Percentiles rank a stretch among this genome's conserved stretches.
phyloP scores from a whole-genome alignment of 2,797 vertebrate genomes.

The Macropus fuliginosus region DNA sequence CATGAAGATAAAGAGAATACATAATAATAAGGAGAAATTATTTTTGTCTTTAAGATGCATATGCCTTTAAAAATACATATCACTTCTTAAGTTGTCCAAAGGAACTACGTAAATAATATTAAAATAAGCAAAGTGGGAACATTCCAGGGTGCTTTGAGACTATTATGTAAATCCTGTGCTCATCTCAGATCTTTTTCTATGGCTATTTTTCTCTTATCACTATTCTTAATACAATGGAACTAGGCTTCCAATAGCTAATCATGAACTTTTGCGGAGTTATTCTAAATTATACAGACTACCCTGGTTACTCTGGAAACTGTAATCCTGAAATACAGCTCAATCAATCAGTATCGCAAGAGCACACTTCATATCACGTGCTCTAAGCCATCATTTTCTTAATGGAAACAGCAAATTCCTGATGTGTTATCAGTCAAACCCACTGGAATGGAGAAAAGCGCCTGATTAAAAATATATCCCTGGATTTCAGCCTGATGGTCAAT shows the following conservation, averaged over 20 bases:
- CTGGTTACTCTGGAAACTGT: slow-evolving; percentile 67
- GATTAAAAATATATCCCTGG: slow-evolving; percentile 33
- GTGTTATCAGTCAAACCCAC: slow-evolving; percentile 48
- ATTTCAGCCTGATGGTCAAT: neutral
- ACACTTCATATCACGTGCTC: slow-evolving; percentile 20
- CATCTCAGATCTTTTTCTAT: neutral
- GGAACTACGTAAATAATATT: neutral
- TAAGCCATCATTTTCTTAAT: slow-evolving; percentile 17
- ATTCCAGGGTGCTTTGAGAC: neutral
- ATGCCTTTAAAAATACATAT: neutral
- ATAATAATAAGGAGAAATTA: neutral
- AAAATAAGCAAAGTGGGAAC: slow-evolving; percentile 4
- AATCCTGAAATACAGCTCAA: slow-evolving; percentile 55
- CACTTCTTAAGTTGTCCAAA: neutral
- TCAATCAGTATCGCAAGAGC: slow-evolving; percentile 46
- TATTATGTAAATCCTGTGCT: neutral
- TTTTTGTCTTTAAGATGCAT: neutral
- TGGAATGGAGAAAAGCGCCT: slow-evolving; percentile 46
- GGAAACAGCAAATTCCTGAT: slow-evolving; percentile 44
- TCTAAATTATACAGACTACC: slow-evolving; percentile 69
- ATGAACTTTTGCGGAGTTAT: slow-evolving; percentile 43
- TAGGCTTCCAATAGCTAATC: slow-evolving; percentile 71
- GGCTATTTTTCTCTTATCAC: slow-evolving; percentile 9
- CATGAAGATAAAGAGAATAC: neutral
- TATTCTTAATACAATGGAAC: slow-evolving; percentile 51